Base-by-base conservation (phyloP, 1,140 invertebrate species). In the Leucophenga varia region DNA sequence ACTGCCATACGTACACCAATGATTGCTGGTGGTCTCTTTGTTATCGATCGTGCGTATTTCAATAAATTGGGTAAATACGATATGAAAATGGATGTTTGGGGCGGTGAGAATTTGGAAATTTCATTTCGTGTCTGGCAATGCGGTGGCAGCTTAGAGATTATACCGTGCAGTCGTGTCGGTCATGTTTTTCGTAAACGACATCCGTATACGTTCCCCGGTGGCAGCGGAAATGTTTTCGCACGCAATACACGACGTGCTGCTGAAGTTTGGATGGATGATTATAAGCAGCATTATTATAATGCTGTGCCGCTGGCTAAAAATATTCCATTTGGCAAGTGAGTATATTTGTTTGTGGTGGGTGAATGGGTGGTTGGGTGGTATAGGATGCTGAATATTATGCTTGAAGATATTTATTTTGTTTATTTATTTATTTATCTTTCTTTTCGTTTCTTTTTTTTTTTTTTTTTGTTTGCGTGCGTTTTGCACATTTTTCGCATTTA, bases 191-290 rank as follows among this genome's bases (percentile, higher is more conserved):
- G 95, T 8, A 98, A 98, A 77, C 85, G 90, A 37, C 93, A 95
- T 75, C 95, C 95, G 1, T 97, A 97, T 76, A 92, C 93, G 30
- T 98, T 95, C 78, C 90, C 93, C 1, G 93, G 94, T 1, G 91
- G 91, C 6, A 91, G 90, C 31, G 91, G 92, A 13, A 92, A 90
- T 54, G 90, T 93, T 17, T 94, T 94, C 68, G 90, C 90, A 2
- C 79, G 88, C 54, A 95, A 95, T 74, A 94, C 91, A 8, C 78
- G 90, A 50, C 77, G 92, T 38, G 89, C 90, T 1, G 89, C 90
- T n/a, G 93, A 96, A 78, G 93, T 95, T 31, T 96, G 92, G 93
- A 93, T 96, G 90, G 93, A 95, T 70, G 89, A 93, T 46, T 96
- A 93, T 76, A 96, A 95, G 74, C 85, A 92, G 54, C 90, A 90